phyloP scores from a whole-genome alignment of 1,140 invertebrate genomes.

The Maniola jurtina region DNA sequence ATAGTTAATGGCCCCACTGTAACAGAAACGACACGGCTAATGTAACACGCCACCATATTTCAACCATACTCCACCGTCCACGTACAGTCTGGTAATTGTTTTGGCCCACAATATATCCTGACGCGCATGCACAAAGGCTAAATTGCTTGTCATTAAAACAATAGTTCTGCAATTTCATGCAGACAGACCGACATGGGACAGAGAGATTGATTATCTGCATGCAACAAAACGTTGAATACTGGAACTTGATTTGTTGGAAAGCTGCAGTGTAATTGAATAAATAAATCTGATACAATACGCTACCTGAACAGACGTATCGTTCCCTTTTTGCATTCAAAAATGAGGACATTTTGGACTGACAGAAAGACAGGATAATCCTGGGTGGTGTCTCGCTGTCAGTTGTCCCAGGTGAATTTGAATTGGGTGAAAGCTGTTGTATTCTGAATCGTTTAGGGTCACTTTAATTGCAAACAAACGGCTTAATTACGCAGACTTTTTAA shows the following conservation, averaged over 20 bases:
- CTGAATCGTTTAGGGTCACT: too few species aligned
- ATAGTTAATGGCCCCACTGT: not conserved
- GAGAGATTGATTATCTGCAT: conserved; percentile 43
- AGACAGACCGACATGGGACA: conserved; percentile 35
- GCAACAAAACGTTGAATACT: conserved; percentile 36
- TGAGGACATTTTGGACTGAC: not conserved
- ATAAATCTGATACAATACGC: conserved; percentile 36
- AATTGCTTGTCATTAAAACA: conserved; percentile 41
- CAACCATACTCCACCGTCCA: conserved; percentile 6
- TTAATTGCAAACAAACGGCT: too few species aligned
- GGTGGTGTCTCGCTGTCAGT: too few species aligned
- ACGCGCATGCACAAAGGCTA: conserved; percentile 30
- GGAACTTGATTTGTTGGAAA: conserved; percentile 44
- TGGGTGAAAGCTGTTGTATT: conserved; percentile 17
- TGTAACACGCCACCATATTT: conserved; percentile 19
- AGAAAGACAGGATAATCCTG: too few species aligned
- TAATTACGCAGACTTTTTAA: too few species aligned
- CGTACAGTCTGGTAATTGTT: conserved; percentile 30
- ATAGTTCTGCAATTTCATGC: conserved; percentile 38
- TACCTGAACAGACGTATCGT: conserved; percentile 14
- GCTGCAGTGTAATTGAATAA: conserved; percentile 43
- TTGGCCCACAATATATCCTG: conserved; percentile 34
- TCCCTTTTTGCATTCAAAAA: conserved; percentile 20
- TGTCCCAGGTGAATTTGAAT: conserved; percentile 13
- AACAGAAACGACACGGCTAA: conserved; percentile 4